Conservation (phyloP, 2,113 vertebrate genomes). For the Antennarius striatus region DNA sequence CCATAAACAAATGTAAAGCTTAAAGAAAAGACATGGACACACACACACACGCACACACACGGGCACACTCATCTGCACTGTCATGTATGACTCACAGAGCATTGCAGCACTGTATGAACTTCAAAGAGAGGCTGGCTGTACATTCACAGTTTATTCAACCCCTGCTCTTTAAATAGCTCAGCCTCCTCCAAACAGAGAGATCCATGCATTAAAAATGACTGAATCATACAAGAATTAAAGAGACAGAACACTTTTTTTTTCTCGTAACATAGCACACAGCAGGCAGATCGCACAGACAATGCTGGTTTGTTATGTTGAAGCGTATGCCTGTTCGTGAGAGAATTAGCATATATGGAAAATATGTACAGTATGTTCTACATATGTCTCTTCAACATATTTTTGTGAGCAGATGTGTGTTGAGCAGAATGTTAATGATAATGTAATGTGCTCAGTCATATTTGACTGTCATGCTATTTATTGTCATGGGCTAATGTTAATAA, state of each 20-base stretch:
- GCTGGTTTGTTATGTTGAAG: constrained; percentile 38
- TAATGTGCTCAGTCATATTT: background rate
- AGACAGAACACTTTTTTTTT: constrained; percentile 48
- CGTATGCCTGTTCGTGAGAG: constrained; percentile 8
- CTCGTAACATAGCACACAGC: constrained; percentile 5
- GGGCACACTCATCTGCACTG: constrained; percentile 61
- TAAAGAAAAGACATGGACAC: constrained; percentile 53
- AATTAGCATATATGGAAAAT: background rate
- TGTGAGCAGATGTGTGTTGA: background rate
- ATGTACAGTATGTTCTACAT: background rate
- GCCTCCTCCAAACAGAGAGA: constrained; percentile 63
- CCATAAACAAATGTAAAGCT: constrained; percentile 45
- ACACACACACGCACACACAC: constrained; percentile 18
- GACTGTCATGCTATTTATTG: background rate
- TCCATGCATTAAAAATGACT: constrained; percentile 76
- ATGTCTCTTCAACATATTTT: background rate
- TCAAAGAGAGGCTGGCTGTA: constrained; percentile 76
- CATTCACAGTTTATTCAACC: constrained; percentile 70
- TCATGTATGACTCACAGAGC: constrained; percentile 76
- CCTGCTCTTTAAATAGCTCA: constrained; percentile 75
- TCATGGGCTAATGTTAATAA: no score
- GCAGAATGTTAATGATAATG: background rate
- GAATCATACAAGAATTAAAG: constrained; percentile 71
- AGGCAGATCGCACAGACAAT: constrained; percentile 36
- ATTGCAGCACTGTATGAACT: constrained; percentile 72